Conservation (phyloP, 2,888 invertebrate genomes). For the Uropetala carovei region DNA sequence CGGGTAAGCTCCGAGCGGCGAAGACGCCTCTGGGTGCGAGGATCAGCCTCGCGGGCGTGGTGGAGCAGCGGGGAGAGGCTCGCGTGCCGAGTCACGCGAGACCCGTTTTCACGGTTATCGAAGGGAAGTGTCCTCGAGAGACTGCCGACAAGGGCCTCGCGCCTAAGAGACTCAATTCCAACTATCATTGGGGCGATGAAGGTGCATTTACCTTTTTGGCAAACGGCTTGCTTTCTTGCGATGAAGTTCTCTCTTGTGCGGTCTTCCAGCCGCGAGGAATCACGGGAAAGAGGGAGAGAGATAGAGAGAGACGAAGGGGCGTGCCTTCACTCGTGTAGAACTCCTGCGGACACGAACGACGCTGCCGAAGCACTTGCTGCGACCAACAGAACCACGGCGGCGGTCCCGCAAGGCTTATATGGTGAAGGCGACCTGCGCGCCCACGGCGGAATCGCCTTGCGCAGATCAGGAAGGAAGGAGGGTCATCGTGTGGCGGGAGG, state of each 20-base stretch:
- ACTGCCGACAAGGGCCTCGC: no score
- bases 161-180: no score
- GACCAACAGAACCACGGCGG: slow-evolving; percentile 51
- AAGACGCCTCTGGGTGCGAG: no score
- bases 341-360: slow-evolving; percentile 2
- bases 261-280: background rate
- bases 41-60: no score
- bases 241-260: background rate
- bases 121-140: no score
- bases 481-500: background rate
- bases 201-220: slow-evolving; percentile 11
- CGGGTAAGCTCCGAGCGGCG: no score
- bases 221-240: background rate
- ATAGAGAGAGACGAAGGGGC: background rate
- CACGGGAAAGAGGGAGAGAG: background rate
- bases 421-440: slow-evolving; percentile 52
- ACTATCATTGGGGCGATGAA: background rate
- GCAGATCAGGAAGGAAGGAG: slow-evolving; percentile 60
- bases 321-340: background rate
- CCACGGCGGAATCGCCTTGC: slow-evolving; percentile 24
- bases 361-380: background rate
- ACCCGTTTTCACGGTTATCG: no score
- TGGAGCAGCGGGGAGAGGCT: no score
- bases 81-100: no score
- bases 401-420: slow-evolving; percentile 49